Evolutionary conservation across 2,888 invertebrate genomes (phyloP), one percentile per base, ranked within the genome.

Genomic region (Macaria notata): DNA sequence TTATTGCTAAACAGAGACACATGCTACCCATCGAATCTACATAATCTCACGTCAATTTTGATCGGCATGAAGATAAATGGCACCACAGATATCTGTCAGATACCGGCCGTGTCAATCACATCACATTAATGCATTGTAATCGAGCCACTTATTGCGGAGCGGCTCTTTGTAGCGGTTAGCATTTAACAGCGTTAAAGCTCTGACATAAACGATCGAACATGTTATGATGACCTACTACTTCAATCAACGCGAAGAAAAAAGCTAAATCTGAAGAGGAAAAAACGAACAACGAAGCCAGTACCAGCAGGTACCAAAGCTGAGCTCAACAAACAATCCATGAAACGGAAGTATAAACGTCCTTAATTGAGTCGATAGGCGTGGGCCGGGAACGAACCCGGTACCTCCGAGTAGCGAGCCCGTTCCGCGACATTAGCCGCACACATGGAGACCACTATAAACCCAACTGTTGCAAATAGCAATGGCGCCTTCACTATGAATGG

Each of bases 331-430:
- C 53, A 53, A 66, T 68, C 68, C 70, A 71, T 45, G 66, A 75
- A 78, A 76, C 81, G 80, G 83, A 83, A 81, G 79, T 73, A 70
- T 71, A 68, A 65, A 72, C 71, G 70, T 74, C 69, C 68, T 73
- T 79, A 81, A 83, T 84, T 78, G 76, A 78, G 73, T 71, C 67
- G 72, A 71, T 74, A 77, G 79, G 83, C 79, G 84, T 84, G 79
- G 84, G 83, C 66, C 65, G 72, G 67, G 61, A 64, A 66, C 56
- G 66, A 70, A 63, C 61, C 56, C 61, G 50, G 62, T 68, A 68
- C 59, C 56, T 44, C 62, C 56, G 71, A 72, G 68, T 65, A 70
- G 64, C 70, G 64, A 65, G 64, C 64, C 66, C 70, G 82, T 84
- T 82, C 79, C 73, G 78, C 81, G 73, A 78, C 76, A 78, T 79